Base-by-base conservation (phyloP, 2,888 invertebrate species). In the Drosophila austrosaltans region DNA sequence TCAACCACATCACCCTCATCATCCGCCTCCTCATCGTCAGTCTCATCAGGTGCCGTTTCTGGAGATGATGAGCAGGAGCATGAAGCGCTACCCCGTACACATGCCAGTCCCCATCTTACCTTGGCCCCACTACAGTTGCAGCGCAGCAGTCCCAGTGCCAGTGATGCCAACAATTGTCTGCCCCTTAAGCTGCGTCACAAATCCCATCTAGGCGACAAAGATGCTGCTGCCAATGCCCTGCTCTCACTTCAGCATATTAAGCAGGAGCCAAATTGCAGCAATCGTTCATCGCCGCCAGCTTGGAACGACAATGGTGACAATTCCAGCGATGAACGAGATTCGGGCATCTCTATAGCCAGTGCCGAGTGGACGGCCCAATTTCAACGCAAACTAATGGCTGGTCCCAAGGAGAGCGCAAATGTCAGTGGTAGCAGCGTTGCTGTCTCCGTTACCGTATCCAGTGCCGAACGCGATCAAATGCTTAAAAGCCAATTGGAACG, bases 131-230 rank as follows among this genome's bases (percentile, higher is more conserved):
- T 72, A 10, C 75, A 66, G 12, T 66, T 66, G 48, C 79, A 77
- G 28, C 70, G 76, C 28, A 90, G 70, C 66, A 88, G 81, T 44
- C 84, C 81, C 62, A 70, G 93, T 48, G 69, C 63, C 63, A 88
- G 93, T 77, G 95, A 95, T 75, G 93, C 95, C 40, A 96, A 96
- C 93, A 96, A 96, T 91, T 95, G 96, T 85, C 93, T 98, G 91
- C 98, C 98, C 2, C 95, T 97, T 84, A 98, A 98, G 91, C 94
- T 98, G 77, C 95, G 98, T 90, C 98, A 98, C 94, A 98, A 98
- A 93, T 96, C 96, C 42, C 96, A 97, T 90, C 94, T 98, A 73
- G 97, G 97, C 8, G 97, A 97, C 91, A 97, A 97, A 91, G 97
- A 97, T 91, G 97, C 97, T 8, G 96, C 97, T 62, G 96, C 97